Percentiles rank a stretch among this genome's conserved stretches.
Evolutionary conservation across 2,113 vertebrate species (phyloP).

Genomic region (Cacatua alba): DNA sequence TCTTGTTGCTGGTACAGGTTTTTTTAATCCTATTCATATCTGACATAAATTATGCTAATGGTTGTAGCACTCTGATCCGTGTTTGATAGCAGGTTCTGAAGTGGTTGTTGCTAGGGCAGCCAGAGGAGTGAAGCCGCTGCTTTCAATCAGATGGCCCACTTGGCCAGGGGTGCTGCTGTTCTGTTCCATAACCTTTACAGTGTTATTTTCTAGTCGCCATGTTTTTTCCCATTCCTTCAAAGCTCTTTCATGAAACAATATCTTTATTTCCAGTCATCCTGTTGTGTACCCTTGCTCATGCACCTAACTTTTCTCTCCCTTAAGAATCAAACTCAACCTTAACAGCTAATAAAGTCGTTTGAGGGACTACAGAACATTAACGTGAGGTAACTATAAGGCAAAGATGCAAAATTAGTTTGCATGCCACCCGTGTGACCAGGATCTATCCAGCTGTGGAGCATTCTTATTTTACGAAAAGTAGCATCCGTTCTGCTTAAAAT

Average conservation of each 20-base stretch:
- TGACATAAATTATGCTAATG: background rate
- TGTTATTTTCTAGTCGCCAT: background rate
- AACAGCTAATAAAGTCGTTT: background rate
- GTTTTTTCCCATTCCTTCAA: background rate
- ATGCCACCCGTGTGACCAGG: rapidly evolving
- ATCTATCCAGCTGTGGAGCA: background rate
- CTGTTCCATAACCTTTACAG: background rate
- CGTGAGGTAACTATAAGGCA: rapidly evolving
- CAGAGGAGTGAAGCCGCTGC: background rate
- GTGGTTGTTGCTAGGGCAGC: background rate
- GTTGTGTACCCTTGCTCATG: background rate
- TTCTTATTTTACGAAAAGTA: background rate
- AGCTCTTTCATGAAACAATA: background rate
- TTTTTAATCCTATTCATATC: background rate
- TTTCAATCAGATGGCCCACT: background rate
- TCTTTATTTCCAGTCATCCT: background rate
- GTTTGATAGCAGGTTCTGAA: background rate
- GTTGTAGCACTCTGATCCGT: background rate
- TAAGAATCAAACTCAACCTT: background rate
- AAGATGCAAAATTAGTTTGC: background rate
- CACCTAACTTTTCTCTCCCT: background rate
- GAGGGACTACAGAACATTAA: background rate
- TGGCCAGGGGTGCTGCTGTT: background rate
- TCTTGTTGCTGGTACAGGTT: background rate
- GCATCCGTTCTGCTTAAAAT: background rate